Base-by-base conservation (phyloP, 2,113 vertebrate species). In the Python bivittatus region DNA sequence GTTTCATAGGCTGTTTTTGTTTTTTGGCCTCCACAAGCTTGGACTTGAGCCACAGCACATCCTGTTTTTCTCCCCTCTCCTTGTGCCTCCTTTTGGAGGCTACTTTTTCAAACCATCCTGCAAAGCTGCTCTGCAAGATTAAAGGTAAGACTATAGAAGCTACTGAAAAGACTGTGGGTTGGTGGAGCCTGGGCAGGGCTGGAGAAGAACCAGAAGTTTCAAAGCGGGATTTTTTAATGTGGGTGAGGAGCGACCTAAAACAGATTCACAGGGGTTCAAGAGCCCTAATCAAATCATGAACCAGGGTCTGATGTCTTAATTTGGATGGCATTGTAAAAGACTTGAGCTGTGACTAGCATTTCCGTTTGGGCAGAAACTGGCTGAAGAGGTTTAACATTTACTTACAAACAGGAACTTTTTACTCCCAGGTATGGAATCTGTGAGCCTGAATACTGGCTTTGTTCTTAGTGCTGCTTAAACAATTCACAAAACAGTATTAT, bases 1-100 rank as follows among this genome's bases (percentile, higher is more conserved):
- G 58, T 94, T 93, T 83, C 92, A 94, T 92, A 95, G 94, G 68
- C 93, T 96, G 85, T 13, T 90, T 92, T 95, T 96, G 84, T 96
- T 94, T 96, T 90, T 84, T 95, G 93, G 88, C 94, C 88, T 88
- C 92, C 84, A 0, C 52, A 92, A 94, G 94, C 85, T 92, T 96
- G 94, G 84, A 93, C 29, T 48, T 25, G 4, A 83, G 94, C 94
- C 91, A 95, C 58, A 3, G 44, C 95, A 95, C 92, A 93, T 96
- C 92, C 91, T 95, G 92, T 95, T 97, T 96, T 95, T 88, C 68
- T 85, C 8, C 27, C 27, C 13, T 60, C 38, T n/a, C 17, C 8
- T 8, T 23, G 54, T 58, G 1, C 7, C 10, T 68, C 27, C 11
- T 10, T 60, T 79, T 95, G 91, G 68, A 79, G 86, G 33, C 86